Conservation (phyloP, 2,888 invertebrate species). For the Noctua janthina region DNA sequence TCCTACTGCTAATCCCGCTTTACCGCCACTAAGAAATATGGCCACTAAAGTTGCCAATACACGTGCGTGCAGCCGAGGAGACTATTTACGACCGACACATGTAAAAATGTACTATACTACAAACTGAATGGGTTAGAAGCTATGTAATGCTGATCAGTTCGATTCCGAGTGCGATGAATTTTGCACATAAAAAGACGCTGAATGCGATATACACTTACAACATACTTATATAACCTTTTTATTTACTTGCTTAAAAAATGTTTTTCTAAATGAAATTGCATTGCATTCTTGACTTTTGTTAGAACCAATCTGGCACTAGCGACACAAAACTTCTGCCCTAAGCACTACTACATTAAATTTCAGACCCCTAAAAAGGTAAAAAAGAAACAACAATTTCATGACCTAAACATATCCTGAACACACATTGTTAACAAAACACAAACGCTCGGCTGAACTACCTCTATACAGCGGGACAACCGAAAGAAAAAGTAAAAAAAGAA, state of each 20-base stretch:
- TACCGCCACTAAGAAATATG: conserved; percentile 57
- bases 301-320: not conserved
- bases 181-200: not conserved
- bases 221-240: not conserved
- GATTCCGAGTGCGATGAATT: conserved; percentile 7
- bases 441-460: conserved; percentile 40
- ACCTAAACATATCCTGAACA: conserved; percentile 46
- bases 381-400: conserved; percentile 19
- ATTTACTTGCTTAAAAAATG: not conserved
- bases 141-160: conserved; percentile 14
- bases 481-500: conserved; percentile 41
- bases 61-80: conserved; percentile 38
- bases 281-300: not conserved
- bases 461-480: conserved; percentile 20
- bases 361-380: not conserved
- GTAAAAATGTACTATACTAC: conserved; percentile 37
- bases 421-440: conserved; percentile 53
- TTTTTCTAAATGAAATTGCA: not conserved
- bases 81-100: conserved; percentile 53
- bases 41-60: conserved; percentile 56
- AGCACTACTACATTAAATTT: conserved; percentile 9
- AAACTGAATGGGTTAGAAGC: not conserved
- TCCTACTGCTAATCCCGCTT: conserved; percentile 53
- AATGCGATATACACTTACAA: not conserved
- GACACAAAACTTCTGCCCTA: not conserved